Evolutionary conservation across 2,797 vertebrate genomes (phyloP), one percentile per base, ranked within the genome.

Genomic region (Gobionotothen gibberifrons): DNA sequence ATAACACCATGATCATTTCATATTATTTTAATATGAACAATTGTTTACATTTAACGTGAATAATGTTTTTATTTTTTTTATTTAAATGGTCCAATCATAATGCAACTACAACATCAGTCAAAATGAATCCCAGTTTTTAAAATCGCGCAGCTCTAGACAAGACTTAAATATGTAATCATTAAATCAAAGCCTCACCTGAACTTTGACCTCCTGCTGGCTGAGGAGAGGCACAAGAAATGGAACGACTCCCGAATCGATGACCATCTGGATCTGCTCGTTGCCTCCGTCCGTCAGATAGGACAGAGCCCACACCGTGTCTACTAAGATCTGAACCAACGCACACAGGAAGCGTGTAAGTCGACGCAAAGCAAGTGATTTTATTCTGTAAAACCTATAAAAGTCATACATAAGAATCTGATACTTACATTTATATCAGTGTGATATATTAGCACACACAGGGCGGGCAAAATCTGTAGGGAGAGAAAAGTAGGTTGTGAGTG

Each of bases 181-280:
- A 13, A 53, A 46, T 52, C 14, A 29, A 26, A 46, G 49, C 36
- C 94, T 94, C 87, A 99, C 98, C 95, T 99, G 98, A 95, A 99
- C 97, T 97, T 99, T 99, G 68, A 99, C 98, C 93, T 99, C 98
- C 91, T 99, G 97, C 78, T 99, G 97, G 91, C 98, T 99, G 90
- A 99, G 96, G 86, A 99, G 97, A 73, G 98, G 98, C 83, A 99
- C 98, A 76, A 99, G 96, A 94, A 96, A 98, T 44, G 97, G 97
- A 81, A 99, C 98, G 52, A 99, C 98, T 75, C 97, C 98, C 9
- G 98, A 99, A 92, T 99, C 98, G 71, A 99, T 99, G 81, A 99
- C 98, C 98, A 99, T 99, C 90, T 99, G 98, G 93, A 99, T 99
- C 91, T 99, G 98, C 73, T 99, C 98, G 40, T 99, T 99, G 56